Base-by-base conservation (phyloP, 2,797 vertebrate genomes). In the Phoeniculus purpureus region DNA sequence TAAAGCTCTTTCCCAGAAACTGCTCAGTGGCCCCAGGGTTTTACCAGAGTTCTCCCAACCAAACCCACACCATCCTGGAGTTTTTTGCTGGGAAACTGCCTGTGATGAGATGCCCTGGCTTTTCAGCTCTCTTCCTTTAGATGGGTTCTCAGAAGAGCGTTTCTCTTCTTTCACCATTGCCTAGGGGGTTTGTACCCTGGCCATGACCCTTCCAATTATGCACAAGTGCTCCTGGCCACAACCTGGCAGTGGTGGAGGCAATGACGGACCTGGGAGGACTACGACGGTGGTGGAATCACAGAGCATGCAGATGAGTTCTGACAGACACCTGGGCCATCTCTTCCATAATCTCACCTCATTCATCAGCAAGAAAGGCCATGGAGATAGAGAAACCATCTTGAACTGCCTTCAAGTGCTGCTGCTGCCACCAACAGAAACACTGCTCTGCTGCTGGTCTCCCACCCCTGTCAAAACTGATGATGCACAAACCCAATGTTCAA, bases 1-100 rank as follows among this genome's bases (percentile, higher is more conserved):
- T 90, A 88, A 71, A 95, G 68, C 91, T 77, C 83, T 90, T 97
- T 96, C 93, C 95, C 52, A 92, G 96, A 96, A 96, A 89, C 23
- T 0, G 4, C 37, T 23, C 16, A 0, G 83, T 16, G 2, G 76
- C 48, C 58, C 37, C 43, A 0, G 1, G 75, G 4, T 18, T 87
- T 89, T 54, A 15, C 65, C 56, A 25, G 32, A 60, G 10, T 26
- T 74, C 61, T 67, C 61, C 40, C n/a, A 55, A n/a, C 22, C 21
- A 32, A 55, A 51, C 8, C 43, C 25, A 26, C 0, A 3, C 31
- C 34, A 31, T 16, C 22, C 15, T 15, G 43, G 43, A 13, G 13
- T 43, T 43, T 81, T 76, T 62, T 60, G 14, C 20, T 32, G 58
- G 52, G n/a, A 29, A 59, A 32, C 13, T n/a, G 51, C 15, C 52